A percentile compares a stretch with the other conserved stretches of the same genome.
Evolutionary conservation across 2,113 vertebrate genomes (phyloP).

Genomic region (Arizona elegans): DNA sequence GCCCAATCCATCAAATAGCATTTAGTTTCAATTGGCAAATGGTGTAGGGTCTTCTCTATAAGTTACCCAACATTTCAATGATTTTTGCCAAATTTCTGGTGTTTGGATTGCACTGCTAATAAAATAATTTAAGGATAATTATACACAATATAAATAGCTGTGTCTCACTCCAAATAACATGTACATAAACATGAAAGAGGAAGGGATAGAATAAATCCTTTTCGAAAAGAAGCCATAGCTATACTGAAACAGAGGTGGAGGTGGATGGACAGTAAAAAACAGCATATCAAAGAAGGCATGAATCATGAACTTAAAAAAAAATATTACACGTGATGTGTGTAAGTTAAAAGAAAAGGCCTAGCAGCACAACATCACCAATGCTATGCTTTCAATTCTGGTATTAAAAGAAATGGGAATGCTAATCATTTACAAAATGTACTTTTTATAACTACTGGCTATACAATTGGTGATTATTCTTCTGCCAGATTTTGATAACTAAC

Average conservation of each 20-base stretch:
- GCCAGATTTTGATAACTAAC: neutral
- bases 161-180: conserved; percentile 35
- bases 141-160: conserved; percentile 17
- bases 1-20: neutral
- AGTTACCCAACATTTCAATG: conserved; percentile 41
- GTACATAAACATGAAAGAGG: conserved; percentile 21
- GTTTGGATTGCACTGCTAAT: conserved; percentile 30
- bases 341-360: neutral
- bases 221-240: conserved; percentile 15
- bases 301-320: neutral
- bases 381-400: neutral
- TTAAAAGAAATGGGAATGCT: neutral
- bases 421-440: neutral
- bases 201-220: neutral
- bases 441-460: neutral
- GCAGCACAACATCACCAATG: neutral
- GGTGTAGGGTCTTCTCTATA: conserved; percentile 14
- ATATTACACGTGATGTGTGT: neutral
- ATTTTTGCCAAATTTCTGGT: conserved; percentile 30
- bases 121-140: conserved; percentile 24
- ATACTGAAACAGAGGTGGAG: conserved; percentile 10
- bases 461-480: neutral
- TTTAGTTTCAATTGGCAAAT: conserved; percentile 27
- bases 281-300: neutral
- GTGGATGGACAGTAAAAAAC: conserved; percentile 23